A percentile compares a stretch with the other conserved stretches of the same genome.
Conservation (phyloP, 2,797 vertebrate genomes). For the Echeneis naucrates region DNA sequence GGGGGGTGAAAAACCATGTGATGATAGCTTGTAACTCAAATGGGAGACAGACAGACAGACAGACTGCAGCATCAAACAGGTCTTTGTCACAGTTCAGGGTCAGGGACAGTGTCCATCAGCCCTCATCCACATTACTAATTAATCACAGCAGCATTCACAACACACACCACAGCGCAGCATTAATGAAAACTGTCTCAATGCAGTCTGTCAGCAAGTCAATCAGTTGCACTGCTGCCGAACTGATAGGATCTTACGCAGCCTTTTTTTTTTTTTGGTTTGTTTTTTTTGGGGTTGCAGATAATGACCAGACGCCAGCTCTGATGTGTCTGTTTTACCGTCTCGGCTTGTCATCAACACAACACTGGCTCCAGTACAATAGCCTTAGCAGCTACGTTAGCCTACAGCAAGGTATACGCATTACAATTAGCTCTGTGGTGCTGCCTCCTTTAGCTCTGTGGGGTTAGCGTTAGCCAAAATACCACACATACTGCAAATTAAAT, state of each 20-base stretch:
- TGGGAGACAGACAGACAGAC: not conserved
- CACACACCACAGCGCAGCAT: slow-evolving; percentile 53
- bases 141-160: slow-evolving; percentile 62
- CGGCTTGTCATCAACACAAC: slow-evolving; percentile 38
- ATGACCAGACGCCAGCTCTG: slow-evolving; percentile 16
- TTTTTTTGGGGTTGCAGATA: too few relatives aligned
- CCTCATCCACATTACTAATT: slow-evolving; percentile 62
- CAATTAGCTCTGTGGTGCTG: slow-evolving; percentile 67
- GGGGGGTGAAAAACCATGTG: slow-evolving; percentile 11
- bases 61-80: slow-evolving; percentile 9
- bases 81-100: slow-evolving; percentile 13
- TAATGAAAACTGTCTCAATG: slow-evolving; percentile 41
- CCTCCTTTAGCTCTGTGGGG: slow-evolving; percentile 46
- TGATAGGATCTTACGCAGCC: slow-evolving; percentile 46
- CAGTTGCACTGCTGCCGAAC: slow-evolving; percentile 50
- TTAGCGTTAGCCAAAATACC: slow-evolving; percentile 62
- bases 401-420: slow-evolving; percentile 63
- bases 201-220: slow-evolving; percentile 63
- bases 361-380: slow-evolving; percentile 24
- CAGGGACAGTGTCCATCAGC: slow-evolving; percentile 13
- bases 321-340: slow-evolving; percentile 17
- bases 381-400: slow-evolving; percentile 51
- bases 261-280: too few relatives aligned
- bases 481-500: slow-evolving; percentile 58
- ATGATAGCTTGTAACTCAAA: slow-evolving; percentile 12